phyloP scores from a whole-genome alignment of 1,140 invertebrate species.

The Drosophila sturtevanti region DNA sequence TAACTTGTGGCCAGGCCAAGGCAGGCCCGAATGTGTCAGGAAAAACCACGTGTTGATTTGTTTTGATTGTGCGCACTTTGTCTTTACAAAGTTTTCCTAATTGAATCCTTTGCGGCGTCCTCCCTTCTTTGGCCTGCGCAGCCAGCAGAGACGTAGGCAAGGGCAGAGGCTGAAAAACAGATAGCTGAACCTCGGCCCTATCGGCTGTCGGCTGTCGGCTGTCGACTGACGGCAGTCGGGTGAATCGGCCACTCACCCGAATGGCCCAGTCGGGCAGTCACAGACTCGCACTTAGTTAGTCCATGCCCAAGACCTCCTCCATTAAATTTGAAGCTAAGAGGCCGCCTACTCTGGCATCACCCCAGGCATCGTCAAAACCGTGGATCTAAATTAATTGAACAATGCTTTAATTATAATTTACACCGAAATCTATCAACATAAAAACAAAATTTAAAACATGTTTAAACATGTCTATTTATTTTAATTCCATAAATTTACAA shows the following conservation, averaged over 20 bases:
- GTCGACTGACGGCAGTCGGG: background rate
- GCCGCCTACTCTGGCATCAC: background rate
- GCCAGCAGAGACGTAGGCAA: conserved; percentile 24
- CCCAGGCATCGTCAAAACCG: background rate
- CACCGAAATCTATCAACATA: too few relatives aligned
- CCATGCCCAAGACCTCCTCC: background rate
- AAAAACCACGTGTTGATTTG: conserved; percentile 82
- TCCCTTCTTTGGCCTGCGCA: conserved; percentile 27
- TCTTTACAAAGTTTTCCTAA: conserved; percentile 56
- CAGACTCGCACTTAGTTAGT: conserved; percentile 8
- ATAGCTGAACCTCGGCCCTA: background rate
- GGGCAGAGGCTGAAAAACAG: conserved; percentile 1
- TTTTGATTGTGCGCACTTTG: conserved; percentile 81
- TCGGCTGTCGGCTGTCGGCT: background rate
- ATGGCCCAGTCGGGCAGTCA: conserved; percentile 3
- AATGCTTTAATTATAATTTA: background rate
- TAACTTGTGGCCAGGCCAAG: conserved; percentile 40
- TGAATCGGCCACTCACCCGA: background rate
- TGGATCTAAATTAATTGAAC: background rate
- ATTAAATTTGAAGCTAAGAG: conserved; percentile 7
- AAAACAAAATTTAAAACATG: too few relatives aligned
- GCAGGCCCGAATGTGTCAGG: conserved; percentile 1
- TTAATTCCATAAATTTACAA: too few relatives aligned
- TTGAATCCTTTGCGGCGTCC: conserved; percentile 59
- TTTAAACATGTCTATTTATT: too few relatives aligned